phyloP scores from a whole-genome alignment of 2,797 vertebrate species.

The Hyperoplus lanceolatus region DNA sequence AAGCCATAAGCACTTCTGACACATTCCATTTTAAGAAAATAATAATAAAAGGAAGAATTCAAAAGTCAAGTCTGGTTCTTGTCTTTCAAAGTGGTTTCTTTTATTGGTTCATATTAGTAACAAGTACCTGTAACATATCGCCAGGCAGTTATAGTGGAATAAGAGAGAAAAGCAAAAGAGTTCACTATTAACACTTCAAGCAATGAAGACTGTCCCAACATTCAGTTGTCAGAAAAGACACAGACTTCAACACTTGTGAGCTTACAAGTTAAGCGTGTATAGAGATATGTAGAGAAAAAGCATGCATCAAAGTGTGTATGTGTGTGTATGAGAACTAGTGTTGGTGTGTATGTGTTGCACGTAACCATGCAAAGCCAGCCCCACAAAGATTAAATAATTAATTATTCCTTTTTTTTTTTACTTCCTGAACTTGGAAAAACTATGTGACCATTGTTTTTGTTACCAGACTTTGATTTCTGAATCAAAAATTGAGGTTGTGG shows the following conservation, averaged over 20 bases:
- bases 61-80: slow-evolving; percentile 19
- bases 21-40: slow-evolving; percentile 59
- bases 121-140: slow-evolving; percentile 48
- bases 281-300: slow-evolving; percentile 51
- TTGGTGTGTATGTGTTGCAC: slow-evolving; percentile 33
- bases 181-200: slow-evolving; percentile 58
- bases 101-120: slow-evolving; percentile 66
- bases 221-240: slow-evolving; percentile 49
- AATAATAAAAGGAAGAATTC: slow-evolving; percentile 14
- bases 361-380: slow-evolving; percentile 7
- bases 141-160: slow-evolving; percentile 37
- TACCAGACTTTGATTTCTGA: not conserved
- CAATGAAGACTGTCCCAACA: slow-evolving; percentile 53
- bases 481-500: not conserved
- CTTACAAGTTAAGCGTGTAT: slow-evolving; percentile 18
- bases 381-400: not conserved
- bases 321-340: slow-evolving; percentile 16
- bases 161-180: slow-evolving; percentile 32
- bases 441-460: not conserved
- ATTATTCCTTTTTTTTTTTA: not conserved
- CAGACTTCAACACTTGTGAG: slow-evolving; percentile 24
- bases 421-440: not conserved
- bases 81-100: slow-evolving; percentile 61
- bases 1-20: slow-evolving; percentile 46
- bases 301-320: slow-evolving; percentile 63